Conservation (phyloP, 2,113 vertebrate species). For the Coptodon rendalli region DNA sequence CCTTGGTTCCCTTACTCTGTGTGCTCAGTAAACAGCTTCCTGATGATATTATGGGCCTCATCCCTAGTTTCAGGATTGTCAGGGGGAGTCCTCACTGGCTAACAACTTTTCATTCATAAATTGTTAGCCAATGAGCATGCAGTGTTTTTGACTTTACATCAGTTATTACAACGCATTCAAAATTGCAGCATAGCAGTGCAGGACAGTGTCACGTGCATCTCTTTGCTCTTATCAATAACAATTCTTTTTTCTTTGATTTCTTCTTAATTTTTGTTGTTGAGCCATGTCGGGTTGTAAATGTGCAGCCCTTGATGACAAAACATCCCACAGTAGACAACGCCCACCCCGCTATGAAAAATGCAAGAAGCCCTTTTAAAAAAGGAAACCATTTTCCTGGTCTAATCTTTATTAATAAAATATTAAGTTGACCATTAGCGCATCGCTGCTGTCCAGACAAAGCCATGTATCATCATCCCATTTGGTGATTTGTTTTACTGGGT, state of each 20-base stretch:
- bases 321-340: neutral
- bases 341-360: neutral
- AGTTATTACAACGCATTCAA: neutral
- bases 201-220: fast-evolving
- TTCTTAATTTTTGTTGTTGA: neutral
- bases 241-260: neutral
- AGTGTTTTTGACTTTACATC: neutral
- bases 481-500: neutral
- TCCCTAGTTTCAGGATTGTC: neutral
- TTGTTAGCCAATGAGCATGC: neutral
- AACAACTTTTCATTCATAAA: neutral
- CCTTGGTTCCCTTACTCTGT: neutral
- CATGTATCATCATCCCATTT: neutral
- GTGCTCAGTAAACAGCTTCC: neutral
- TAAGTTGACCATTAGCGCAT: neutral
- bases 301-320: neutral
- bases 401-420: neutral
- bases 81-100: neutral
- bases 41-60: fast-evolving
- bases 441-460: neutral
- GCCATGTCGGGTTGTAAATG: neutral
- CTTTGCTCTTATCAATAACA: neutral
- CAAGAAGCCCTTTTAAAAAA: neutral
- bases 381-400: neutral
- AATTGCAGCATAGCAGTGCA: fast-evolving